Base-by-base conservation (phyloP, 2,888 invertebrate genomes). In the Acanthosoma haemorrhoidale region DNA sequence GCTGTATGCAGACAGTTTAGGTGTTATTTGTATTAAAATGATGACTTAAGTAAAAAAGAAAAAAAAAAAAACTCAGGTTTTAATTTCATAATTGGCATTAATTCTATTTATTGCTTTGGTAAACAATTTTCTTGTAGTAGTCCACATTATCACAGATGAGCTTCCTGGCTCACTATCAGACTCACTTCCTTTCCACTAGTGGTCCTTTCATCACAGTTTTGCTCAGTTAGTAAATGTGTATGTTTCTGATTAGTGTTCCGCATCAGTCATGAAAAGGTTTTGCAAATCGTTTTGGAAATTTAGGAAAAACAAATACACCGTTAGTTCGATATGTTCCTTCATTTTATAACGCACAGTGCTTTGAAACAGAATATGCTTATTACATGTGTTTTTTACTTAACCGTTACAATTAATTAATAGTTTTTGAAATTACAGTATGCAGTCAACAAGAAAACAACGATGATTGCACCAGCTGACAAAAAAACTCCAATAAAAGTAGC, bases 401-500 rank as follows among this genome's bases (percentile, higher is more conserved):
- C 1, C 25, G 25, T 41, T 18, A 11, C 3, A 41, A 4, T 11
- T 9, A 2, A 11, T 18, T 41, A 21, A 18, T 9, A 1, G 16
- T 9, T 9, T 18, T 43, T 43, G 2, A 51, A n/a, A 51, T 73
- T 74, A 18, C 69, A 74, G 74, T 74, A 73, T 68, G 72, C 72
- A 29, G 72, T 74, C 63, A 72, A 68, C 60, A 61, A 59, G 18
- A 71, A 63, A 18, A 63, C 32, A 59, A 72, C 51, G 13, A 75
- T 75, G 75, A 70, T 75, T 36, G 70, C 73, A 31, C 70, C 74
- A 21, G 39, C 66, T 15, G 73, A 74, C 43, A 73, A 74, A 57
- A 76, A 74, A 59, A 58, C 74, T 18, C 73, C 77, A 32, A 76
- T 78, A 18, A 82, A 81, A 76, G 80, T 83, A 72, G 81, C 81